Evolutionary conservation across 37 sponge, comb jelly and placozoan species (phyloP), one percentile per base, ranked within the genome.

Genomic region (Aplysina aerophoba): DNA sequence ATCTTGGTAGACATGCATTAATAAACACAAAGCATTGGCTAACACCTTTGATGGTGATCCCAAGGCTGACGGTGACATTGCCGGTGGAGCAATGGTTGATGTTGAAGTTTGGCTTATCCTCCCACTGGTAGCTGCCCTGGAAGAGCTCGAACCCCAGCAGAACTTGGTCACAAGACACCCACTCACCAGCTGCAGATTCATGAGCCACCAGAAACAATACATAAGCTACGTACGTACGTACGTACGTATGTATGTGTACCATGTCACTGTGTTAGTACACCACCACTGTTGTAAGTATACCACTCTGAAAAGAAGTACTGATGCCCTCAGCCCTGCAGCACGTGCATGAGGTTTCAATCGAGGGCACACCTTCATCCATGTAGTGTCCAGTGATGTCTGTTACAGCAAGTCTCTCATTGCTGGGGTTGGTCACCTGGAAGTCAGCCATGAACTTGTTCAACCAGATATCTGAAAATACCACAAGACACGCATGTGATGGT

Each of bases 21-120:
- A n/a, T n/a, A n/a, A n/a, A n/a, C n/a, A n/a, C n/a, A n/a, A n/a
- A n/a, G n/a, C n/a, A n/a, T n/a, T n/a, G n/a, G n/a, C n/a, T n/a
- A n/a, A n/a, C 54, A 88, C 92, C 92, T 85, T 61, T 50, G n/a
- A 88, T 63, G 31, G 20, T 50, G 24, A 92, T 92, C 74, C 37
- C 86, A 11, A 92, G 71, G 19, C 60, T 56, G 36, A 88, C 86
- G 6, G 30, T 31, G 72, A 88, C 39, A 27, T 81, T 82, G 25
- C 40, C 61, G 14, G 88, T 87, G 1, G 88, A 74, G 19, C 85
- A 77, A 4, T 71, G 39, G 40, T 87, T 81, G 22, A 92, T 34
- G 59, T 36, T 60, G 59, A 92, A 92, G 69, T 91, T 86, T 17
- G 59, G 57, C 5, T 72, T 82, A 6, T 87, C 85, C 65, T 81